Conservation (phyloP, 2,113 vertebrate species). For the Clarias batrachus region DNA sequence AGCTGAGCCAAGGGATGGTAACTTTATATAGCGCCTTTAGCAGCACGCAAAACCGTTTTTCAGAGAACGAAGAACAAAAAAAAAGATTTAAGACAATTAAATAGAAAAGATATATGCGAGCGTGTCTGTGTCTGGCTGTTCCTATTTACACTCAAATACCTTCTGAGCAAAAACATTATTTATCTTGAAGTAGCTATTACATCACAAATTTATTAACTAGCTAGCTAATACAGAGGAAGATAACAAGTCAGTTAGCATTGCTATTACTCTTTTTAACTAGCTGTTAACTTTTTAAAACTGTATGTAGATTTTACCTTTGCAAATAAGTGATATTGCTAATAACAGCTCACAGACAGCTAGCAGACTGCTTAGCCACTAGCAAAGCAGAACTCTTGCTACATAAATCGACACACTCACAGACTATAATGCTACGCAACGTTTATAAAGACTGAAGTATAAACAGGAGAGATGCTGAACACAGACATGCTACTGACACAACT, state of each 20-base stretch:
- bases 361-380: not conserved
- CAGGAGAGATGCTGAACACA: not conserved
- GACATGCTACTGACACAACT: not conserved
- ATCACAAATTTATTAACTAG: not conserved
- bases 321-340: not conserved
- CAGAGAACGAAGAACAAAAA: not conserved
- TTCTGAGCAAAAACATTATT: not conserved
- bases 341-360: not conserved
- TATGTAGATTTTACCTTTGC: not conserved
- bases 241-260: not conserved
- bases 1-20: conserved; percentile 27
- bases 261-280: not conserved
- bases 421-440: not conserved
- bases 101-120: not conserved
- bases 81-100: not conserved
- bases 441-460: not conserved
- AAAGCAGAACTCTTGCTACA: not conserved
- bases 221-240: not conserved
- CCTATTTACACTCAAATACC: not conserved
- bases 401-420: not conserved
- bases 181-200: not conserved
- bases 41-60: not conserved
- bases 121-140: no score
- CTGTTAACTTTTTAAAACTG: not conserved
- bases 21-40: not conserved